Base-by-base conservation (phyloP, 2,113 vertebrate genomes). In the Aptenodytes patagonicus region DNA sequence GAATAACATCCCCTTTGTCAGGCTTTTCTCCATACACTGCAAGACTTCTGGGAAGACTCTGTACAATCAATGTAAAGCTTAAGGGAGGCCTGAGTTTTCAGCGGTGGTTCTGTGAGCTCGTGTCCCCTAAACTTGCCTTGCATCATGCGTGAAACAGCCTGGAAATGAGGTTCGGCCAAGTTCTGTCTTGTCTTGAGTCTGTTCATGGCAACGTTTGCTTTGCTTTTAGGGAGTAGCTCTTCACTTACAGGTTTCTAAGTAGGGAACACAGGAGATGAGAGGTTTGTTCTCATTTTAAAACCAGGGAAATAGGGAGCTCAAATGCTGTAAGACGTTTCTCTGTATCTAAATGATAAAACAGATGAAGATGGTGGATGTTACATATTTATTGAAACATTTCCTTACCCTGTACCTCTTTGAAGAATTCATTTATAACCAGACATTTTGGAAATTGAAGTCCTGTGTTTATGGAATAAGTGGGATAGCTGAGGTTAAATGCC, bases 301-400 rank as follows among this genome's bases (percentile, higher is more conserved):
- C 7, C 7, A 24, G 34, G 10, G 28, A 86, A 72, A 77, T 9
- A 34, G 6, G 15, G 15, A 25, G 2, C 5, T 83, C 49, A 51
- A 26, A 92, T 84, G 66, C 36, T 93, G 17, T 64, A 91, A 90
- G 83, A 85, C 40, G 9, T 92, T 97, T 93, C 89, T 97, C 84
- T 52, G 14, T 78, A 84, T 84, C 75, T 80, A 87, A 96, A 96
- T 96, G 96, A 95, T 85, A 95, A 96, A 93, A 68, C 65, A 89
- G 28, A n/a, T 13, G 12, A 82, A 92, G 15, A 70, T 51, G 34
- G 31, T 47, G 29, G 13, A 44, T 83, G 29, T 40, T 88, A 17
- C 8, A 8, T 83, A 80, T 81, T 95, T 89, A 83, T 83, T 88
- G 65, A 71, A 91, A 90, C 49, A 52, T 86, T 91, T 91, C 28